These are phyloP conservation scores for Spea bombifrons DNA, from an alignment of 2,113 vertebrate genomes.

Conservation along the genomic window DNA sequence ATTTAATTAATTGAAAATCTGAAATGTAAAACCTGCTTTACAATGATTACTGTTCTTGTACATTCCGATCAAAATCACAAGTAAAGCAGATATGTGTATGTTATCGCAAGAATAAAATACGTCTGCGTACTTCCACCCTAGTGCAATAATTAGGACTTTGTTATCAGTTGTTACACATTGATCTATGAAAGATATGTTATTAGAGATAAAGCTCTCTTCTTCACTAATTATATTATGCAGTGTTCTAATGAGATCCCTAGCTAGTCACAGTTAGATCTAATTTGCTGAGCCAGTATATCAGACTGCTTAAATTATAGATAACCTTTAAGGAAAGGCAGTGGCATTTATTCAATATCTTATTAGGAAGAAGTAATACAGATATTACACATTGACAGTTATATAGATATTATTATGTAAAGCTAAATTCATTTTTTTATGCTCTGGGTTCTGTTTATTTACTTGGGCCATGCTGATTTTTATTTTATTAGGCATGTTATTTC, in stretches of 20 bases:
- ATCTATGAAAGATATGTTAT: constrained; percentile 2
- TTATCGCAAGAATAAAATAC: too few relatives aligned
- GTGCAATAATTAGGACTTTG: constrained; percentile 12
- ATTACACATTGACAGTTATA: not conserved
- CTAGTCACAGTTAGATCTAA: constrained; percentile 12
- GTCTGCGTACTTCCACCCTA: too few relatives aligned
- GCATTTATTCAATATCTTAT: constrained; percentile 11
- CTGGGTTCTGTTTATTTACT: not conserved
- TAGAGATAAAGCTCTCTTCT: constrained; percentile 12
- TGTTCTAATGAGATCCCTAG: constrained; percentile 33
- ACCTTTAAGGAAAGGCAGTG: constrained; percentile 21
- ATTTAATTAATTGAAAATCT: too few relatives aligned
- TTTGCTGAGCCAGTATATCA: constrained; percentile 27
- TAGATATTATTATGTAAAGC: not conserved
- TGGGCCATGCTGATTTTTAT: too few relatives aligned
- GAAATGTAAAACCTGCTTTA: too few relatives aligned
- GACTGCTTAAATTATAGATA: constrained; percentile 9
- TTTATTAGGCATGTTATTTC: too few relatives aligned
- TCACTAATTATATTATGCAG: not conserved
- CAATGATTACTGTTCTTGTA: too few relatives aligned
- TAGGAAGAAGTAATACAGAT: constrained; percentile 11
- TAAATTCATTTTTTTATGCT: not conserved
- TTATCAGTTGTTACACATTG: not conserved
- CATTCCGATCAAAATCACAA: too few relatives aligned
- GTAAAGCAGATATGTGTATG: too few relatives aligned